phyloP scores from a whole-genome alignment of 2,888 invertebrate species.

The Neoscelio sp. region DNA sequence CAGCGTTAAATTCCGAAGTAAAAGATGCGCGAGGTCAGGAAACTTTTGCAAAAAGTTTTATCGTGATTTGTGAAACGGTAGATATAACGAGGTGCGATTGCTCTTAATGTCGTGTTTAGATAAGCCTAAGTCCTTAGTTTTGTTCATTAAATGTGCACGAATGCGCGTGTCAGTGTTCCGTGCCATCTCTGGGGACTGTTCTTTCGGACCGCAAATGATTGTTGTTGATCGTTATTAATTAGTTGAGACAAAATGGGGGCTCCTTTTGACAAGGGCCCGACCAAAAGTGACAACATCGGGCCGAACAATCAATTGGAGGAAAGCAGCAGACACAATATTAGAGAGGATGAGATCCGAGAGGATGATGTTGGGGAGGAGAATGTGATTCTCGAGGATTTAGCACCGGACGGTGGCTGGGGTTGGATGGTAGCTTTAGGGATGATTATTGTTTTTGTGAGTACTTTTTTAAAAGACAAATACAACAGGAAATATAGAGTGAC shows the following conservation, averaged over 20 bases:
- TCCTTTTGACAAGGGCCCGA: constrained; percentile 49
- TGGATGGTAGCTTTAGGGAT: constrained; percentile 94
- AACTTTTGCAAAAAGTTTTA: constrained; percentile 59
- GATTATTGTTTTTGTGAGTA: constrained; percentile 93
- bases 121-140: constrained; percentile 59
- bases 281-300: constrained; percentile 34
- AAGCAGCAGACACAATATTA: constrained; percentile 3
- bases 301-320: constrained; percentile 21
- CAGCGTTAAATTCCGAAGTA: no score
- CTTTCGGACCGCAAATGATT: constrained; percentile 21
- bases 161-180: constrained; percentile 60
- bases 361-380: not conserved
- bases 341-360: constrained; percentile 23
- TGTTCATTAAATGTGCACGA: constrained; percentile 58
- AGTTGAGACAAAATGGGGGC: constrained; percentile 49
- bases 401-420: constrained; percentile 95
- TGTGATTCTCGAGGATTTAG: constrained; percentile 74
- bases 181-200: constrained; percentile 23
- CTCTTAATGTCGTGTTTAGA: constrained; percentile 56
- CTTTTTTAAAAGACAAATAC: no score
- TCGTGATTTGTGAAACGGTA: constrained; percentile 63
- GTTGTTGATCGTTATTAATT: constrained; percentile 11
- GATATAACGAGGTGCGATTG: constrained; percentile 56
- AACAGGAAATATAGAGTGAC: no score
- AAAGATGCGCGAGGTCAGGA: constrained; percentile 42